Conservation (phyloP, 2,113 vertebrate genomes). For the Cephalopterus ornatus region DNA sequence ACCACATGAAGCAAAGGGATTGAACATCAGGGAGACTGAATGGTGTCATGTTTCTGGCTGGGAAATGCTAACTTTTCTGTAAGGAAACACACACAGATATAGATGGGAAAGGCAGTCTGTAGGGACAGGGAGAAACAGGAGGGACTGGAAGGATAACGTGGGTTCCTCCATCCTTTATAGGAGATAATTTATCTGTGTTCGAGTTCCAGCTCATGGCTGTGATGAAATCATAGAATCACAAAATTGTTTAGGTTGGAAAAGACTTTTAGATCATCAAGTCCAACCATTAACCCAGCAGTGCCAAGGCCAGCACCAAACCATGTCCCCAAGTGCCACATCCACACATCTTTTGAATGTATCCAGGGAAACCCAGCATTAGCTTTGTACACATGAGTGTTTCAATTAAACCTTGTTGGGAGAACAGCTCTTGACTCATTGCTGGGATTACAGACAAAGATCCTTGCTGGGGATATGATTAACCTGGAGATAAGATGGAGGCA, state of each 20-base stretch:
- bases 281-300: not conserved
- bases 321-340: not conserved
- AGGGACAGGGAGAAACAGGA: not conserved
- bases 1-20: not conserved
- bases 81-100: not conserved
- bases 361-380: not conserved
- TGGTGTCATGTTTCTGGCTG: not conserved
- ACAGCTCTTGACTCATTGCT: not conserved
- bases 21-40: not conserved
- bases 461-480: not conserved
- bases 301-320: not conserved
- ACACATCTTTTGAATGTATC: not conserved
- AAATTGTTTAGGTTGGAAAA: not conserved
- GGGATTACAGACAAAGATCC: not conserved
- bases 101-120: not conserved
- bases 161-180: not conserved
- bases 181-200: not conserved
- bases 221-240: not conserved
- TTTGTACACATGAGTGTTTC: rapidly evolving
- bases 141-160: rapidly evolving
- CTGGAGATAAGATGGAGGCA: not conserved
- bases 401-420: too few relatives aligned
- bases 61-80: not conserved
- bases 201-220: not conserved
- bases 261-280: not conserved